phyloP scores from a whole-genome alignment of 2,113 vertebrate species.

The Pristiophorus japonicus region DNA sequence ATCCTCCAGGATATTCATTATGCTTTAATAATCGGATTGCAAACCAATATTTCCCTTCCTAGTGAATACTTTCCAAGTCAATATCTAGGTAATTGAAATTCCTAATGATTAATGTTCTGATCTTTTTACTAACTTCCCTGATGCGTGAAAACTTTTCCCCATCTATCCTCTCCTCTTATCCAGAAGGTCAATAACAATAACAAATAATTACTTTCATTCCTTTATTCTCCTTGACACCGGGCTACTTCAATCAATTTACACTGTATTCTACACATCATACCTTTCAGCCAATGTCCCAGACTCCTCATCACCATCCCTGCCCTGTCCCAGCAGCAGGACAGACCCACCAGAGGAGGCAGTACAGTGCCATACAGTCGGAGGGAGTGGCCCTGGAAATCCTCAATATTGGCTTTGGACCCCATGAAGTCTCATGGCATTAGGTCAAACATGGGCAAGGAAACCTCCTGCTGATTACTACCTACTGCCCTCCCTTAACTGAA shows the following conservation, averaged over 20 bases:
- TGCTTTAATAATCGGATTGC: neutral
- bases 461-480: too few species aligned
- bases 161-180: neutral
- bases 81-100: constrained; percentile 27
- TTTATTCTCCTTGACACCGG: neutral
- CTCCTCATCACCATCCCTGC: too few species aligned
- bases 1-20: neutral
- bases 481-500: too few species aligned
- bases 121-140: constrained; percentile 4
- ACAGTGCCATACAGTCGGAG: too few species aligned
- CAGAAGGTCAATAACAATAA: neutral
- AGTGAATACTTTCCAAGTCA: neutral
- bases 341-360: too few species aligned
- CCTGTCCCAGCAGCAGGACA: too few species aligned
- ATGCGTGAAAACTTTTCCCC: neutral
- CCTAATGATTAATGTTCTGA: neutral
- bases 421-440: too few species aligned
- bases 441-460: too few species aligned
- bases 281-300: neutral
- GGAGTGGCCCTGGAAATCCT: too few species aligned
- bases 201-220: constrained; percentile 22
- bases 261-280: neutral
- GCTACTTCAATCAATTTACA: neutral
- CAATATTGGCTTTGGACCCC: too few species aligned
- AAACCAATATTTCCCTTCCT: neutral